These are phyloP conservation scores for Melanchra persicariae DNA, from an alignment of 2,888 invertebrate genomes.

Conservation along the genomic window DNA sequence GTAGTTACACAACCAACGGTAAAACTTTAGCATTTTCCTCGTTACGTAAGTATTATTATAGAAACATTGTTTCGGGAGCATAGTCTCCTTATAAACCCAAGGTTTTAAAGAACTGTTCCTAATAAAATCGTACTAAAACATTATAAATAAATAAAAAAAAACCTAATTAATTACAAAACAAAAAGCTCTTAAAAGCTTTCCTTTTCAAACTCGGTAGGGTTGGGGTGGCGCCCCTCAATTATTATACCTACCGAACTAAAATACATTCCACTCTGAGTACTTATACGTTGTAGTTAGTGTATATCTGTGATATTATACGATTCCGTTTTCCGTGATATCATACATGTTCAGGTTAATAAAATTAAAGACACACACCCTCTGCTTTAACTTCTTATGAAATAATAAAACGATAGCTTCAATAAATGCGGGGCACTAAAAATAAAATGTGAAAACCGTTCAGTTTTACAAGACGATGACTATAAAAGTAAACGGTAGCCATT, in stretches of 20 bases:
- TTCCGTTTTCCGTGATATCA: slow-evolving; percentile 25
- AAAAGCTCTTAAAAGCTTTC: slow-evolving; percentile 90
- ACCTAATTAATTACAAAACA: slow-evolving; percentile 89
- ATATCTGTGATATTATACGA: slow-evolving; percentile 51
- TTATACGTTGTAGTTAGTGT: slow-evolving; percentile 68
- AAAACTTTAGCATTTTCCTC: not conserved
- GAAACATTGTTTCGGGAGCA: not conserved
- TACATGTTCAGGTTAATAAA: slow-evolving; percentile 28
- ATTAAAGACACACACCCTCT: slow-evolving; percentile 25
- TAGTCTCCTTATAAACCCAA: slow-evolving; percentile 10
- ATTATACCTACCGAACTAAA: slow-evolving; percentile 85
- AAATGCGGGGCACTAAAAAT: slow-evolving; percentile 57
- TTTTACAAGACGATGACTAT: slow-evolving; percentile 63
- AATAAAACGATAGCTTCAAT: slow-evolving; percentile 55
- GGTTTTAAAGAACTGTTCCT: slow-evolving; percentile 31
- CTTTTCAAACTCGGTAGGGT: slow-evolving; percentile 85
- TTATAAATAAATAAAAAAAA: slow-evolving; percentile 80
- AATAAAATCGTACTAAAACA: slow-evolving; percentile 72
- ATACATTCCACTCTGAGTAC: slow-evolving; percentile 81
- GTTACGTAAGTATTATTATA: not conserved
- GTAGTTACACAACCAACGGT: too few relatives aligned
- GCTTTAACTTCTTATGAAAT: slow-evolving; percentile 46
- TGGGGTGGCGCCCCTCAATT: slow-evolving; percentile 88
- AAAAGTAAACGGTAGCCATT: slow-evolving; percentile 63
- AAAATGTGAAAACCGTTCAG: slow-evolving; percentile 61